A percentile compares a stretch with the other conserved stretches of the same genome.
phyloP scores from a whole-genome alignment of 2,888 invertebrate species.

The Yponomeuta plumbellus region DNA sequence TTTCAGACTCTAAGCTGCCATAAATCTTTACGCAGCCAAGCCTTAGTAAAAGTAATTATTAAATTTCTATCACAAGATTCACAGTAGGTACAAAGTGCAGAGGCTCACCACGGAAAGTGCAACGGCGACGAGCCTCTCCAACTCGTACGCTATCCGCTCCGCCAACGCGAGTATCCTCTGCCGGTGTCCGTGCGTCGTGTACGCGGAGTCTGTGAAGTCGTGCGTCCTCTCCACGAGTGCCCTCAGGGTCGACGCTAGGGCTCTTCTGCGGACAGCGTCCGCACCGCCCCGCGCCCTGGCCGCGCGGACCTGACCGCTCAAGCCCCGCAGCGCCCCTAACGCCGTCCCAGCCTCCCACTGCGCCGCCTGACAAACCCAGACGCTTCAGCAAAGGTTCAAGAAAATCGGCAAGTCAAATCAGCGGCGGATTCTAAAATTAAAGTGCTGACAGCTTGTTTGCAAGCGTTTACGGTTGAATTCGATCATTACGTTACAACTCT shows the following conservation, averaged over 20 bases:
- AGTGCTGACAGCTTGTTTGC: conserved; percentile 2
- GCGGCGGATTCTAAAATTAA: neutral
- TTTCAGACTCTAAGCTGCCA: too few relatives aligned
- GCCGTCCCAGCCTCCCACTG: conserved; percentile 81
- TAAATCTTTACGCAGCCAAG: too few relatives aligned
- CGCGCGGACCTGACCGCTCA: conserved; percentile 91
- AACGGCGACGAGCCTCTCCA: conserved; percentile 91
- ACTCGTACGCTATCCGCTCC: conserved; percentile 93
- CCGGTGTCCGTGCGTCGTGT: conserved; percentile 97
- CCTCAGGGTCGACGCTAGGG: conserved; percentile 90
- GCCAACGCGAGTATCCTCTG: conserved; percentile 94
- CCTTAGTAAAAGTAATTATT: neutral
- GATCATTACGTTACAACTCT: neutral
- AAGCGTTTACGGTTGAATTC: neutral
- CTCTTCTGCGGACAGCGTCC: conserved; percentile 80
- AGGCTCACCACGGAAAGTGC: conserved; percentile 86
- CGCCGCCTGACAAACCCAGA: conserved; percentile 45
- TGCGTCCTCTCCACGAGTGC: conserved; percentile 95
- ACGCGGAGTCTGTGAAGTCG: conserved; percentile 99
- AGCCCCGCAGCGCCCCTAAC: conserved; percentile 87
- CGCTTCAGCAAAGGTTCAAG: neutral
- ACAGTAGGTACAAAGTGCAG: neutral
- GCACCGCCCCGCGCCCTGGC: conserved; percentile 85
- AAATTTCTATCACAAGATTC: neutral
- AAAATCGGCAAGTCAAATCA: neutral